phyloP scores from a whole-genome alignment of 2,888 invertebrate species.

The Panopea generosa region DNA sequence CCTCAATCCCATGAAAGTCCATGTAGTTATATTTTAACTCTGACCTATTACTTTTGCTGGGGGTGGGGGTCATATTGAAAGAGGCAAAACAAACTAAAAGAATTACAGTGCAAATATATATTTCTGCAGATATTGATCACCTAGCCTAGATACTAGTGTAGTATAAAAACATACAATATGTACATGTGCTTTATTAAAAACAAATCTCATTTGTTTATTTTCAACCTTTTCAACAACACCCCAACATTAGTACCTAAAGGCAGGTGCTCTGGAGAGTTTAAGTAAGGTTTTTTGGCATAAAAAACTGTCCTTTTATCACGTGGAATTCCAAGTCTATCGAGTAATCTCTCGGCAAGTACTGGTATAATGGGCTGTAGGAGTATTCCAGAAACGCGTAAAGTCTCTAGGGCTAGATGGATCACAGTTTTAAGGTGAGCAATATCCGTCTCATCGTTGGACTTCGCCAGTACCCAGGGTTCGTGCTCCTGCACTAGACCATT shows the following conservation, averaged over 20 bases:
- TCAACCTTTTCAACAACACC: slow-evolving; percentile 40
- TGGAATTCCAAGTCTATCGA: slow-evolving; percentile 86
- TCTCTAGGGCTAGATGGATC: slow-evolving; percentile 94
- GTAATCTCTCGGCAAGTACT: slow-evolving; percentile 88
- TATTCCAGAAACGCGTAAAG: slow-evolving; percentile 92
- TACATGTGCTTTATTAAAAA: too few species aligned
- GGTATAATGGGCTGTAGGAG: slow-evolving; percentile 95
- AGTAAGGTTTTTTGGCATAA: slow-evolving; percentile 54
- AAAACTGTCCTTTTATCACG: slow-evolving; percentile 62
- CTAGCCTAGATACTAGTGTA: too few species aligned
- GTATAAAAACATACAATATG: too few species aligned
- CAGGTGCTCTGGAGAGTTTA: slow-evolving; percentile 55
- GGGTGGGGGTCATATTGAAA: too few species aligned
- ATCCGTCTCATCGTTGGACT: slow-evolving; percentile 87
- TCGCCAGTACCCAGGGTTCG: slow-evolving; percentile 95
- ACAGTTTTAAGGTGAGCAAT: slow-evolving; percentile 87
- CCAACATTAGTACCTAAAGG: slow-evolving; percentile 56
- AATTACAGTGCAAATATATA: too few species aligned
- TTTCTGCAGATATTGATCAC: too few species aligned
- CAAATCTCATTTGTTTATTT: slow-evolving; percentile 4
- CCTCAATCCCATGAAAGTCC: too few species aligned
- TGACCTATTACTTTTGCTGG: too few species aligned
- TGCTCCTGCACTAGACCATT: slow-evolving; percentile 95
- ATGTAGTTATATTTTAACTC: too few species aligned
- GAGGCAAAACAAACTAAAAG: too few species aligned